phyloP scores from a whole-genome alignment of 1,140 invertebrate species.

The Portunus trituberculatus region DNA sequence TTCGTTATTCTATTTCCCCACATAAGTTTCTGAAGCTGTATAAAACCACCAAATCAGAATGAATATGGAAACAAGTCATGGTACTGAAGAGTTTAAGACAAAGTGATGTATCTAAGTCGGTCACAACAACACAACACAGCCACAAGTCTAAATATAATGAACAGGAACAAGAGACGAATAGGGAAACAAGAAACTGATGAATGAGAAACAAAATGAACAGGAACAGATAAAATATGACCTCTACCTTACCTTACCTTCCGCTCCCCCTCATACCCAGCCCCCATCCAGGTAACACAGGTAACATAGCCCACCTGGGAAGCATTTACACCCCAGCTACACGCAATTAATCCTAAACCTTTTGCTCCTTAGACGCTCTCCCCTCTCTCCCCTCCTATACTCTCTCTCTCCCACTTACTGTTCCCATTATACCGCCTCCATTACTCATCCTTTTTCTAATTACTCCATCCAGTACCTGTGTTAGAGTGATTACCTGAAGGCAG shows the following conservation, averaged over 20 bases:
- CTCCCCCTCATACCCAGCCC: background rate
- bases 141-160: too few relatives aligned
- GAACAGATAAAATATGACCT: background rate
- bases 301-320: background rate
- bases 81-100: too few relatives aligned
- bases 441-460: conserved; percentile 9
- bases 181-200: too few relatives aligned
- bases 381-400: background rate
- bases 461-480: conserved; percentile 2
- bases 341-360: background rate
- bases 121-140: too few relatives aligned
- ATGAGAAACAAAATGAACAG: background rate
- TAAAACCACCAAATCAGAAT: too few relatives aligned
- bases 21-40: too few relatives aligned
- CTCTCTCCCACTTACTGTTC: background rate
- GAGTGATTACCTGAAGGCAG: background rate
- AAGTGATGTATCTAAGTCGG: too few relatives aligned
- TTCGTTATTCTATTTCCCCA: too few relatives aligned
- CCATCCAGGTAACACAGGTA: background rate
- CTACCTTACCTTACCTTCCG: background rate
- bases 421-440: background rate
- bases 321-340: conserved; percentile 9
- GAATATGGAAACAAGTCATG: too few relatives aligned
- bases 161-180: too few relatives aligned
- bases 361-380: background rate